Conservation (phyloP, 2,113 vertebrate species). For the Heloderma charlesbogerti region DNA sequence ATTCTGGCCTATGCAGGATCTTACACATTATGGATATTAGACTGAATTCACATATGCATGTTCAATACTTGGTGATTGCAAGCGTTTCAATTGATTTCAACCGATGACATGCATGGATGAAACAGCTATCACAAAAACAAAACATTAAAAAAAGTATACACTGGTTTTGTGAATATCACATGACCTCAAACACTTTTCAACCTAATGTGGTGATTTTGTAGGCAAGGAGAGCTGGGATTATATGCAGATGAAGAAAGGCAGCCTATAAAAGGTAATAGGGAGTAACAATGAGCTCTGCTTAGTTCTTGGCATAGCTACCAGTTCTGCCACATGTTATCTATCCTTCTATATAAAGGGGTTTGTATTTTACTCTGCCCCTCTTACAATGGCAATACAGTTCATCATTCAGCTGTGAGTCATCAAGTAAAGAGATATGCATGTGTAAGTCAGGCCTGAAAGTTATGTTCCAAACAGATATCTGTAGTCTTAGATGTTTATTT, state of each 20-base stretch:
- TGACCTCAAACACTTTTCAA: neutral
- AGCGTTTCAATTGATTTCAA: neutral
- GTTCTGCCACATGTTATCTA: no score
- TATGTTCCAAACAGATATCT: neutral
- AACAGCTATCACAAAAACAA: neutral
- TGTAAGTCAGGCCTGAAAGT: neutral
- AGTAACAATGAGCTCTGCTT: no score
- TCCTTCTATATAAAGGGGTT: no score
- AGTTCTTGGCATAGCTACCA: no score
- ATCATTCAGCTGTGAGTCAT: neutral
- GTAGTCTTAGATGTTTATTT: no score
- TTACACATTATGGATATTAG: neutral
- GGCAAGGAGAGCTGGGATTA: no score
- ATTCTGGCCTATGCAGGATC: neutral
- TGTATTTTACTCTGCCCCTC: no score
- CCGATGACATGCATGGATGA: neutral
- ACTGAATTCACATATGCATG: neutral
- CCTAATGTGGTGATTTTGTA: no score
- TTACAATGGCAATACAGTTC: no score
- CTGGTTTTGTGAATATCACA: neutral
- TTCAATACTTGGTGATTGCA: neutral
- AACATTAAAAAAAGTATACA: neutral
- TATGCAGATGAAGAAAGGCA: no score
- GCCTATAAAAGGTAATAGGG: no score
- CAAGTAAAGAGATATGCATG: neutral